Evolutionary conservation across 2,888 invertebrate genomes (phyloP).

Genomic region (Erannis defoliaria): DNA sequence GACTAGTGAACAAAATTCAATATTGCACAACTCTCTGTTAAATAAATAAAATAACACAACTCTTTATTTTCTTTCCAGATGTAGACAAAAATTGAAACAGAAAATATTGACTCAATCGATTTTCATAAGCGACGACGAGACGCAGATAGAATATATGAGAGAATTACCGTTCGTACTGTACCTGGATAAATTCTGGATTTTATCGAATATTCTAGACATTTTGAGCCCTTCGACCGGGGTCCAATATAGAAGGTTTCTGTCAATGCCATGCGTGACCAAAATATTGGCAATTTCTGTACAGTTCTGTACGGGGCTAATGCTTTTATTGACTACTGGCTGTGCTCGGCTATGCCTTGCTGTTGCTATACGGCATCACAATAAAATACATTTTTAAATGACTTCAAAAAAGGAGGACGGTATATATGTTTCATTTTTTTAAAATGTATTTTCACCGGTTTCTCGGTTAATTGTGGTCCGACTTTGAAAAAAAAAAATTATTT

Average conservation of each 20-base stretch:
- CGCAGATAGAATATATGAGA: conserved; percentile 5
- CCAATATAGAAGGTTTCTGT: background rate
- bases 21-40: background rate
- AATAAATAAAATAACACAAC: background rate
- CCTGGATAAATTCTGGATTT: conserved; percentile 8
- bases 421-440: too few relatives aligned
- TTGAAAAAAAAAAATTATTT: too few relatives aligned
- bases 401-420: too few relatives aligned
- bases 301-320: too few relatives aligned
- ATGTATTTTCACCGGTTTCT: too few relatives aligned
- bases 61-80: conserved; percentile 18
- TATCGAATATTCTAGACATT: conserved; percentile 13
- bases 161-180: background rate
- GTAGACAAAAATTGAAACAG: conserved; percentile 15
- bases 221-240: background rate
- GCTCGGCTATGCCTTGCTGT: too few relatives aligned
- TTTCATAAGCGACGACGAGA: conserved; percentile 6
- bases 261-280: background rate
- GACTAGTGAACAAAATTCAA: background rate
- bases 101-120: conserved; percentile 23
- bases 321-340: too few relatives aligned
- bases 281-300: background rate
- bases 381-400: too few relatives aligned
- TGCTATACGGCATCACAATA: too few relatives aligned
- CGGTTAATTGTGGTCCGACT: too few relatives aligned